These are phyloP conservation scores for Neotragus pygmaeus DNA, from an alignment of 2,113 vertebrate species.

Conservation along the genomic window DNA sequence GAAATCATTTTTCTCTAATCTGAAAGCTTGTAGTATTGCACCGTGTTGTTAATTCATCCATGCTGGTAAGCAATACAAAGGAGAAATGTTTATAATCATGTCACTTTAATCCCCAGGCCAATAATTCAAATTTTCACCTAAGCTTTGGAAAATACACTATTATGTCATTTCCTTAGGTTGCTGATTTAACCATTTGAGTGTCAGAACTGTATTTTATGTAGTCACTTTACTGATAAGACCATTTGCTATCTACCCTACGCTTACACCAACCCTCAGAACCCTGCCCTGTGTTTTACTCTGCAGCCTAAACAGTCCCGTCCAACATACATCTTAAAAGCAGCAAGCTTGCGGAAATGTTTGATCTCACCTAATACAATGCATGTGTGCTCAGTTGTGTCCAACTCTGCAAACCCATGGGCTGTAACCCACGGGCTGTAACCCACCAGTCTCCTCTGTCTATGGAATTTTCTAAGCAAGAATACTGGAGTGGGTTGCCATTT, in stretches of 20 bases:
- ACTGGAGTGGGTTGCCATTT: background rate
- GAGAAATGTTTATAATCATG: background rate
- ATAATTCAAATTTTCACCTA: background rate
- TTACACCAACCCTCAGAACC: background rate
- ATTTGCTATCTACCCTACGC: background rate
- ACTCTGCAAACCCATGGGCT: background rate
- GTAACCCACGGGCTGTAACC: background rate
- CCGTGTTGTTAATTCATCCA: background rate
- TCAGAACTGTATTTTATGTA: background rate
- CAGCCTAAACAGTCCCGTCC: background rate
- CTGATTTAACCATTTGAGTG: background rate
- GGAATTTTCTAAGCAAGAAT: background rate
- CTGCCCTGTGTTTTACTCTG: background rate
- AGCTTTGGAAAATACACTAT: background rate
- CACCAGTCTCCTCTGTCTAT: background rate
- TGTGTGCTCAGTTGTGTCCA: background rate
- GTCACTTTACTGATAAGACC: background rate
- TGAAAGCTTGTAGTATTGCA: background rate
- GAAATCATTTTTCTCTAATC: background rate
- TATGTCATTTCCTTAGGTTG: background rate
- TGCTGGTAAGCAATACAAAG: background rate
- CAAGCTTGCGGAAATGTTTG: background rate
- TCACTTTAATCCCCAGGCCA: background rate
- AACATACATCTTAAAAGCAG: conserved; percentile 4
- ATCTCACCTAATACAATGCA: background rate